phyloP scores from a whole-genome alignment of 2,797 vertebrate genomes.

The Acanthornis magna region DNA sequence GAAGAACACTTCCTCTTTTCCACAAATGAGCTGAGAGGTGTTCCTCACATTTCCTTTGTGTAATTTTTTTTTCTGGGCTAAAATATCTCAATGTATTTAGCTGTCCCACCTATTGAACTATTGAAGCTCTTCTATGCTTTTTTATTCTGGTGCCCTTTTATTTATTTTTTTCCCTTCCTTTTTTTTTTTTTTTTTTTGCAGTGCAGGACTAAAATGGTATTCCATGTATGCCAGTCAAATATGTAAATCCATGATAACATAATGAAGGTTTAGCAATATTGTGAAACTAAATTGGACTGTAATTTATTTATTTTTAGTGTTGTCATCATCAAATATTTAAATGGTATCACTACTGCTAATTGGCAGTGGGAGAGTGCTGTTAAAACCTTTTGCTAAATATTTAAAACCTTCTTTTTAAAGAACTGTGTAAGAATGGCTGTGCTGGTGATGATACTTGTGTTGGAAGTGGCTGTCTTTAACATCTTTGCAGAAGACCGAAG shows the following conservation, averaged over 20 bases:
- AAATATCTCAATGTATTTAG: neutral
- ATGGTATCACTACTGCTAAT: neutral
- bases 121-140: neutral
- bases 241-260: neutral
- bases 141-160: neutral
- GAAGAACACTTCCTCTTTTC: neutral
- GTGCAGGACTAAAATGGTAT: neutral
- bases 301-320: conserved; percentile 39
- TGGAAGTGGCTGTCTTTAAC: conserved; percentile 2
- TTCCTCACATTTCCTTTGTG: neutral
- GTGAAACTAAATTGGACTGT: neutral
- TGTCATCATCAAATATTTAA: conserved; percentile 38
- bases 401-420: conserved; percentile 20
- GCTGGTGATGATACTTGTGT: neutral
- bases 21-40: neutral
- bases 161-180: neutral
- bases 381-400: conserved; percentile 29
- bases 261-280: neutral
- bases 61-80: neutral
- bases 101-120: neutral
- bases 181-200: neutral
- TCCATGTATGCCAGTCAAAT: neutral
- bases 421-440: neutral
- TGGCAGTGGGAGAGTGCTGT: neutral
- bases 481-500: neutral